Evolutionary conservation across 2,888 invertebrate species (phyloP).

Genomic region (Phlogophora meticulosa): DNA sequence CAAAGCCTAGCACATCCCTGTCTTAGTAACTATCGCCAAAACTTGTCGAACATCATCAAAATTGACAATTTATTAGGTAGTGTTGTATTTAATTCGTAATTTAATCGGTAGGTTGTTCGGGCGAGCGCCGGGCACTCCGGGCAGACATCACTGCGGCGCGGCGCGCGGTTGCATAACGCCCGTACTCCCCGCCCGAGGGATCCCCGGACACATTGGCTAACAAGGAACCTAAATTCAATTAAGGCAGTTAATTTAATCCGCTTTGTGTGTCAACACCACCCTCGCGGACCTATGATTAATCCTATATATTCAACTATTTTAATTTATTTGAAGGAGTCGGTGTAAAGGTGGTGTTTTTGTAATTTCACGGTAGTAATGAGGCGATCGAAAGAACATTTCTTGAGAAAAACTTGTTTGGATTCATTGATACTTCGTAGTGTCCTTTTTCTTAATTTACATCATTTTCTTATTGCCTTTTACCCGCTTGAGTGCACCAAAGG

Average conservation of each 20-base stretch:
- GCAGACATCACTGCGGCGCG: constrained; percentile 48
- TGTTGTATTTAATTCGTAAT: constrained; percentile 71
- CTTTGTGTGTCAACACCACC: constrained; percentile 85
- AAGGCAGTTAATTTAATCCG: constrained; percentile 90
- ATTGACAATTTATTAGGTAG: constrained; percentile 46
- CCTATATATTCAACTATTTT: constrained; percentile 73
- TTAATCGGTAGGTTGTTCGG: constrained; percentile 64
- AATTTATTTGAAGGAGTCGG: constrained; percentile 39
- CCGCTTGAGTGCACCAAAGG: too few relatives aligned
- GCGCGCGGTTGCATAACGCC: constrained; percentile 66
- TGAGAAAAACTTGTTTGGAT: background rate
- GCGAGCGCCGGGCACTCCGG: constrained; percentile 40
- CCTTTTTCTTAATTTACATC: too few relatives aligned
- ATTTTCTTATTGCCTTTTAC: too few relatives aligned
- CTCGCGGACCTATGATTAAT: constrained; percentile 81
- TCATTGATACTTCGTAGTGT: too few relatives aligned
- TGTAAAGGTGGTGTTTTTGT: constrained; percentile 15
- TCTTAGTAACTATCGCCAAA: constrained; percentile 12
- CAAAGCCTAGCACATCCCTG: background rate
- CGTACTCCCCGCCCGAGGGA: constrained; percentile 53
- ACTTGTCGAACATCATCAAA: constrained; percentile 30
- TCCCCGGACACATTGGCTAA: constrained; percentile 85
- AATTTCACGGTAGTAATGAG: background rate
- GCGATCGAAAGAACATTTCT: background rate
- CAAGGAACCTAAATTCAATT: constrained; percentile 91